These are phyloP conservation scores for Pollenia labialis DNA, from an alignment of 2,888 invertebrate species.

Conservation along the genomic window DNA sequence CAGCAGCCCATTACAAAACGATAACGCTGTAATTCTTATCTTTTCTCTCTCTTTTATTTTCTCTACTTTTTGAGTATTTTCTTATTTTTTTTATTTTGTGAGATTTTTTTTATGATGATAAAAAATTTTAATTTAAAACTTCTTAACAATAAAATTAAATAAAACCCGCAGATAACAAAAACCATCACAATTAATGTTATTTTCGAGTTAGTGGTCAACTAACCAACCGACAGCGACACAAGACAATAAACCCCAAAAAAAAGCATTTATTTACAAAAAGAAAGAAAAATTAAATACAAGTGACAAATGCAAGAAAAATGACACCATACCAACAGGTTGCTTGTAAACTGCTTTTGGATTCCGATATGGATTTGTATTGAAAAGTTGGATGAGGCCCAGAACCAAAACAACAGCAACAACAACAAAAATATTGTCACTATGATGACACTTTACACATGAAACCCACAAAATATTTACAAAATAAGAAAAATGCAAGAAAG, in stretches of 20 bases:
- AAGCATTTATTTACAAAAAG: background rate
- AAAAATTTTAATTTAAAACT: conserved; percentile 36
- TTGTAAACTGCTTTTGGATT: conserved; percentile 18
- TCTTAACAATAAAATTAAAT: conserved; percentile 52
- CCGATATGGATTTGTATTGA: conserved; percentile 8
- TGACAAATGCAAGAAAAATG: conserved; percentile 74
- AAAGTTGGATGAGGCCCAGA: background rate
- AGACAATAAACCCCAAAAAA: conserved; percentile 54
- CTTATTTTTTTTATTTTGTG: background rate
- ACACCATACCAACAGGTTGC: conserved; percentile 72
- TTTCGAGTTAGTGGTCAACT: conserved; percentile 30
- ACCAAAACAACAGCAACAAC: background rate
- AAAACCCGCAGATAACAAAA: conserved; percentile 51
- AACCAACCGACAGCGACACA: conserved; percentile 30
- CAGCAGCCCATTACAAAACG: conserved; percentile 70
- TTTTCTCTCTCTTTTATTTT: conserved; percentile 10
- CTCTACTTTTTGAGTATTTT: background rate
- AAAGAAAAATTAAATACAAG: conserved; percentile 59
- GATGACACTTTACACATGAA: conserved; percentile 69
- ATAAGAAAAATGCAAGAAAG: conserved; percentile 31
- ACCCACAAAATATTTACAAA: conserved; percentile 42
- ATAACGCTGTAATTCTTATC: conserved; percentile 58
- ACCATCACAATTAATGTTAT: conserved; percentile 67
- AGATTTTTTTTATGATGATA: background rate
- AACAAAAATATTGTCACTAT: conserved; percentile 45